These are phyloP conservation scores for Diarsia dahlii DNA, from an alignment of 2,888 invertebrate species.

Conservation along the genomic window DNA sequence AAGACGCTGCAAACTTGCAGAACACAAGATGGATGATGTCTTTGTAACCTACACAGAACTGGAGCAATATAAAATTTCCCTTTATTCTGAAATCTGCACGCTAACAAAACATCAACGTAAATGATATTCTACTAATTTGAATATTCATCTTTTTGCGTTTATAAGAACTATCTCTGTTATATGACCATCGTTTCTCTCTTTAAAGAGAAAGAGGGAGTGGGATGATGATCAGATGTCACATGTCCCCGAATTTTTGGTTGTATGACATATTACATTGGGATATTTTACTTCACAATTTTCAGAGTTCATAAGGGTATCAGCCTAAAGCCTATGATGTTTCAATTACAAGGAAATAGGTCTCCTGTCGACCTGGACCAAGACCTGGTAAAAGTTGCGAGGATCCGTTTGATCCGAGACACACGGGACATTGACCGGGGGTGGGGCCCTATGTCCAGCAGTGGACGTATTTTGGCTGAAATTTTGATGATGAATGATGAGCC, in stretches of 20 bases:
- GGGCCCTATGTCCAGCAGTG: no score
- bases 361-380: neutral
- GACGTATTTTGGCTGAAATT: no score
- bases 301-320: neutral
- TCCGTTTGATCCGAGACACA: no score
- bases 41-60: neutral
- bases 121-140: neutral
- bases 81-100: constrained; percentile 5
- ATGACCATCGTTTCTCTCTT: neutral
- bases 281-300: neutral
- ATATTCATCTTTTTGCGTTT: neutral
- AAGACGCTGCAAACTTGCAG: neutral
- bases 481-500: no score
- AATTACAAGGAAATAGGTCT: neutral
- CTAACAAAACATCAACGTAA: constrained; percentile 5
- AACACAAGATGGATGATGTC: neutral
- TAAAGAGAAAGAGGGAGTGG: neutral
- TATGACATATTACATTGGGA: neutral
- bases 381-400: no score
- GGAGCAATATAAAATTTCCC: no score
- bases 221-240: neutral
- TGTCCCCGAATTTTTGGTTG: neutral
- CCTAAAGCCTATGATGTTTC: neutral
- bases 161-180: neutral
- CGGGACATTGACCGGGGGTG: no score